Evolutionary conservation across 1,140 invertebrate genomes (phyloP).

Genomic region (Littorina saxatilis): DNA sequence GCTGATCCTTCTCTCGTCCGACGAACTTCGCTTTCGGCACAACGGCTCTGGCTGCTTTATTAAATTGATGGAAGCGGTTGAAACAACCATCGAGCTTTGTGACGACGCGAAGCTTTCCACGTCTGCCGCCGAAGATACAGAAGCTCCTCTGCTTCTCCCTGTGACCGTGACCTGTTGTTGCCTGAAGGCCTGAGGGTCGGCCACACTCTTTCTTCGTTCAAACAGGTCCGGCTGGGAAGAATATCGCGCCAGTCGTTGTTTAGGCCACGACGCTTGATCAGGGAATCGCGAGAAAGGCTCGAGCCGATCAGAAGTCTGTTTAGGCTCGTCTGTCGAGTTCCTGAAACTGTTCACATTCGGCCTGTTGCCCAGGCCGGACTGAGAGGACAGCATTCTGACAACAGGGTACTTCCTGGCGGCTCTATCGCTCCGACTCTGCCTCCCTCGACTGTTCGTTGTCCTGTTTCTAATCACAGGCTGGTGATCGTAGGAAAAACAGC

Average conservation of each 20-base stretch:
- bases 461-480: constrained; percentile 2
- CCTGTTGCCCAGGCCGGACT: constrained; percentile 9
- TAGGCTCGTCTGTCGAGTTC: not conserved
- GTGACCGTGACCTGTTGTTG: not conserved
- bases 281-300: not conserved
- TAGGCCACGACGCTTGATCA: not conserved
- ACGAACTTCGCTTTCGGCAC: constrained; percentile 12
- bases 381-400: constrained; percentile 17
- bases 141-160: not conserved
- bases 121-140: not conserved
- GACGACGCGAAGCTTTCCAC: not conserved
- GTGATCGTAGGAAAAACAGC: not conserved
- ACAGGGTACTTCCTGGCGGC: constrained; percentile 7
- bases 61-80: constrained; percentile 23
- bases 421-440: not conserved
- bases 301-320: not conserved
- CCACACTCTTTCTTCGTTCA: not conserved
- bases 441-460: not conserved
- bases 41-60: not conserved
- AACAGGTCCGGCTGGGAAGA: not conserved
- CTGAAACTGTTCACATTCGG: not conserved
- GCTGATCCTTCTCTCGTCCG: constrained; percentile 12
- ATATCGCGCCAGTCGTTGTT: not conserved
- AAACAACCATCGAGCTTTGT: not conserved
- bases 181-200: not conserved